Percentiles rank a stretch among this genome's conserved stretches.
These are phyloP conservation scores for Hymenopus coronatus DNA, from an alignment of 2,888 invertebrate genomes.

Conservation along the genomic window DNA sequence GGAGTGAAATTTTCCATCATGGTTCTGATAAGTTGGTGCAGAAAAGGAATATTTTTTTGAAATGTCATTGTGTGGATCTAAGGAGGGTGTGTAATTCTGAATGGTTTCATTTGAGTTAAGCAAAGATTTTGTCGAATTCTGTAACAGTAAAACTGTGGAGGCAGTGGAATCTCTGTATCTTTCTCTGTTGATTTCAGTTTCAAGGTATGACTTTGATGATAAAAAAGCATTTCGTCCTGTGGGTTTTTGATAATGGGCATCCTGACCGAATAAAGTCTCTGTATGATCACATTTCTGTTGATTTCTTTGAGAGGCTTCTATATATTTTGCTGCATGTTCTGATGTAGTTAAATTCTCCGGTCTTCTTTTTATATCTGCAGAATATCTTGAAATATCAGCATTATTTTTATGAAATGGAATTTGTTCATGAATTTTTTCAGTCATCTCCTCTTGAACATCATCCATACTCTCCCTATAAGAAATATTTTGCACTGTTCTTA, in stretches of 20 bases:
- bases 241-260: background rate
- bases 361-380: background rate
- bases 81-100: background rate
- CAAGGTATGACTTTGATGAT: background rate
- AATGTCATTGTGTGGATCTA: background rate
- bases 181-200: background rate
- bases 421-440: background rate
- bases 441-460: background rate
- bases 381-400: background rate
- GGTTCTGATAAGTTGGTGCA: background rate
- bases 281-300: background rate
- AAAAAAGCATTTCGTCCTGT: background rate
- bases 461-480: background rate
- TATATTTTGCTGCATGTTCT: background rate
- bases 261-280: background rate
- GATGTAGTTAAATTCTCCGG: background rate
- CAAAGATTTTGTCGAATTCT: background rate
- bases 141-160: background rate
- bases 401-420: background rate
- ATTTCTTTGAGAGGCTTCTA: background rate
- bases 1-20: background rate
- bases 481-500: background rate
- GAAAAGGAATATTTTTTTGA: background rate
- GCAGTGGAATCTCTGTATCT: background rate
- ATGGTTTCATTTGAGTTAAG: background rate